Base-by-base conservation (phyloP, 1,140 invertebrate species). In the Micrasema minimum region DNA sequence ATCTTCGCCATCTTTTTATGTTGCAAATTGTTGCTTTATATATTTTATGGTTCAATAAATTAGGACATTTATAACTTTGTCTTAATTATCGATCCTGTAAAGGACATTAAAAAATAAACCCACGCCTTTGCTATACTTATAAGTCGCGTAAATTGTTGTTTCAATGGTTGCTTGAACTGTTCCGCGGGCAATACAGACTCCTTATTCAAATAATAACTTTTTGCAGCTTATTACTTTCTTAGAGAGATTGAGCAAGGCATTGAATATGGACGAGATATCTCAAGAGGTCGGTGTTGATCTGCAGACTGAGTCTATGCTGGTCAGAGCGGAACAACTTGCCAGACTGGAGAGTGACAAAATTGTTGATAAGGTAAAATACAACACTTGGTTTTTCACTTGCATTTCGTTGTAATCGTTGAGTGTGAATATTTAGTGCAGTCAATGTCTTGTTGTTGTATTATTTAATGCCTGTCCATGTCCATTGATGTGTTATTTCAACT, bases 241-340 rank as follows among this genome's bases (percentile, higher is more conserved):
- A 77, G 91, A 93, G 76, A 84, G 92, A 50, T 78, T 94, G 41
- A 89, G 90, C 66, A 85, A 88, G 72, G 89, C 88, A 11, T 83
- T 92, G 78, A 90, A 91, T 77, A 89, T 92, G 87, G 91, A 92
- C 78, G 90, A 92, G 80, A 88, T 92, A 72, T 90, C 91, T 0
- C 86, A 91, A 75, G 92, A 93, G 74, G 86, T 91, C 53, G 92
- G 92, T 7, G 87, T 92, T 14, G 92, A 93, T 78, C 83, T 93
- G 23, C 91, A 92, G 80, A 92, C 91, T 0, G 92, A 94, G 76
- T 91, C 90, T 23, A 82, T 94, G 26, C 80, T 93, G 23, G 86
- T 92, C 61, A 82, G 92, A 16, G 91, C 92, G 9, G 92, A 94
- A 79, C 91, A 93, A 77, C 80, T 94, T 14, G 86, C 91, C 4